Conservation (phyloP, 2,888 invertebrate genomes). For the Cylloceria caligata region DNA sequence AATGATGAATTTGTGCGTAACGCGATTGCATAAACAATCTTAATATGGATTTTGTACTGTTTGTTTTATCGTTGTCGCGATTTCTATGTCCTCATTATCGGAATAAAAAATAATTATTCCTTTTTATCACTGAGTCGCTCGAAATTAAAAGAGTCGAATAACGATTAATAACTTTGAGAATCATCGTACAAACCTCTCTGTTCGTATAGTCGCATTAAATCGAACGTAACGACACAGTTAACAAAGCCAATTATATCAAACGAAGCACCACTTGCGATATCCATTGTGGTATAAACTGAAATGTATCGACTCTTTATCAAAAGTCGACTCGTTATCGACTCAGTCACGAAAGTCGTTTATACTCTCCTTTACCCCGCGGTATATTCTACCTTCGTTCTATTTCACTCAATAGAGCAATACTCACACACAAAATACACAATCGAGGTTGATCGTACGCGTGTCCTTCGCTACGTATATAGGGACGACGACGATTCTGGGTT, state of each 20-base stretch:
- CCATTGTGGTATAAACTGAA: constrained; percentile 17
- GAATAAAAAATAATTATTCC: constrained; percentile 15
- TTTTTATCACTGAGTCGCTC: neutral
- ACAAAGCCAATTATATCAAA: constrained; percentile 19
- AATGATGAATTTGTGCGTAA: neutral
- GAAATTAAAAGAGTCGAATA: neutral
- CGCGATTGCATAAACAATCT: neutral
- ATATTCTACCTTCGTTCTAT: constrained; percentile 48
- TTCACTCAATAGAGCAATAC: constrained; percentile 44
- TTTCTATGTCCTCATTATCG: neutral
- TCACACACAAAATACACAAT: constrained; percentile 25
- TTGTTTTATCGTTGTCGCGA: neutral
- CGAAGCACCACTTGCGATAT: constrained; percentile 9
- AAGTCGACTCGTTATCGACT: constrained; percentile 9
- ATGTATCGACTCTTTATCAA: constrained; percentile 31
- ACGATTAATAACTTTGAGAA: constrained; percentile 5
- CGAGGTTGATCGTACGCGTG: constrained; percentile 10
- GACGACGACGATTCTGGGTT: constrained; percentile 5
- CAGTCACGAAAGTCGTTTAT: constrained; percentile 49
- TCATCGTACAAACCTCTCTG: neutral
- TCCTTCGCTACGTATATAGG: constrained; percentile 19
- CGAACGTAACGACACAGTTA: neutral
- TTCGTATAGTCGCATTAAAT: neutral
- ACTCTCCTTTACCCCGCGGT: constrained; percentile 36
- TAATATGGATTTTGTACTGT: too few relatives aligned